phyloP scores from a whole-genome alignment of 2,888 invertebrate species.

The Drosophila bunnanda region DNA sequence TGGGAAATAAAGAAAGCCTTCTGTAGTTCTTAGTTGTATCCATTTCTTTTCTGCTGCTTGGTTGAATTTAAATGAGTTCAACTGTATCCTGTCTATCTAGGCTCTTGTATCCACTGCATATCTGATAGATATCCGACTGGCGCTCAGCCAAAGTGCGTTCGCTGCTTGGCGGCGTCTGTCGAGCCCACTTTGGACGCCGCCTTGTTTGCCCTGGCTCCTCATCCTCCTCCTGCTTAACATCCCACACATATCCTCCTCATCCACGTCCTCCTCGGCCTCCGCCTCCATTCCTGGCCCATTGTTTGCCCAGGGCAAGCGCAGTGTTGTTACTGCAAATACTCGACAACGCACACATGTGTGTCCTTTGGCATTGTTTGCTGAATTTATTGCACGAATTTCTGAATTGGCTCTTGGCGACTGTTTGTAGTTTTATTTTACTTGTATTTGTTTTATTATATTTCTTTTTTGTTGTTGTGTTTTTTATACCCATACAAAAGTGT shows the following conservation, averaged over 20 bases:
- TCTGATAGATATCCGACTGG: constrained; percentile 45
- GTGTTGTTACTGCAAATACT: constrained; percentile 42
- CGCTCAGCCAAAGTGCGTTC: constrained; percentile 67
- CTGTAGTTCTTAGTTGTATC: no score
- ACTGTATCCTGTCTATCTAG: constrained; percentile 18
- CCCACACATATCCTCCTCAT: background rate
- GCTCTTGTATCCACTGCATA: constrained; percentile 17
- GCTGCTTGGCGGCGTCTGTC: constrained; percentile 49
- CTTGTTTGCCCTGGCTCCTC: constrained; percentile 45
- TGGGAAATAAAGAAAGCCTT: background rate
- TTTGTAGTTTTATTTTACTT: constrained; percentile 69
- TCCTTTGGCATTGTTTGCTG: constrained; percentile 70
- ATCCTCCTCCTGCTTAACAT: background rate
- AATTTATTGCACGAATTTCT: constrained; percentile 78
- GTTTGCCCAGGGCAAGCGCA: constrained; percentile 52
- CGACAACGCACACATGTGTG: constrained; percentile 50
- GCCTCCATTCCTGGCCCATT: constrained; percentile 46
- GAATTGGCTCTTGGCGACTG: constrained; percentile 71
- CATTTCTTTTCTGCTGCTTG: no score
- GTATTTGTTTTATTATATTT: constrained; percentile 46
- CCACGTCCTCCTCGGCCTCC: constrained; percentile 2
- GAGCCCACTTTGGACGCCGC: constrained; percentile 47
- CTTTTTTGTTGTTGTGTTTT: constrained; percentile 37
- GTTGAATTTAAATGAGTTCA: constrained; percentile 9
- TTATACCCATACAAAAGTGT: constrained; percentile 34